A percentile compares a stretch with the other conserved stretches of the same genome.
phyloP scores from a whole-genome alignment of 2,888 invertebrate genomes.

The Vanessa cardui region DNA sequence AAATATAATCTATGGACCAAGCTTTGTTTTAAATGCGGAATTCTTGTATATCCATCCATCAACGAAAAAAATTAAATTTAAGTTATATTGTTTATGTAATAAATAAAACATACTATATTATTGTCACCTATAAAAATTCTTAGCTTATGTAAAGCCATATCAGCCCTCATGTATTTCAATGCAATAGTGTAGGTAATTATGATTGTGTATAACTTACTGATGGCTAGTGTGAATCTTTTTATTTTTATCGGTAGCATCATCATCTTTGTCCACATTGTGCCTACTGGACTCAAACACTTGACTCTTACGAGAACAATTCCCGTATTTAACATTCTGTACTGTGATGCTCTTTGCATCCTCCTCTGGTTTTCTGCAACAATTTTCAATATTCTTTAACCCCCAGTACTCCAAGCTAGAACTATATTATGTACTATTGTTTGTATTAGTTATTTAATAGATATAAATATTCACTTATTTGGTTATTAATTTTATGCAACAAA shows the following conservation, averaged over 20 bases:
- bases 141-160: no score
- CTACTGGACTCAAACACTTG: slow-evolving; percentile 88
- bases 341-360: slow-evolving; percentile 77
- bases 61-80: no score
- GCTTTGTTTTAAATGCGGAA: no score
- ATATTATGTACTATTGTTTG: not conserved
- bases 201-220: slow-evolving; percentile 68
- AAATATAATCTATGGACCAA: no score
- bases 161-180: no score
- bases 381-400: slow-evolving; percentile 44
- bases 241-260: slow-evolving; percentile 87
- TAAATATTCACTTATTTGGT: no score
- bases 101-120: no score
- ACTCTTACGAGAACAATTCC: slow-evolving; percentile 81
- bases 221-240: slow-evolving; percentile 69
- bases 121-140: no score
- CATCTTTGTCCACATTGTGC: slow-evolving; percentile 88
- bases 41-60: no score
- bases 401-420: not conserved
- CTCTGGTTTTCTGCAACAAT: slow-evolving; percentile 78
- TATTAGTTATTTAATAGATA: no score
- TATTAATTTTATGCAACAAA: slow-evolving; percentile 12
- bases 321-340: slow-evolving; percentile 75
- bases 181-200: not conserved
- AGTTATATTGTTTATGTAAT: no score